phyloP scores from a whole-genome alignment of 2,113 vertebrate genomes.

The Galemys pyrenaicus region DNA sequence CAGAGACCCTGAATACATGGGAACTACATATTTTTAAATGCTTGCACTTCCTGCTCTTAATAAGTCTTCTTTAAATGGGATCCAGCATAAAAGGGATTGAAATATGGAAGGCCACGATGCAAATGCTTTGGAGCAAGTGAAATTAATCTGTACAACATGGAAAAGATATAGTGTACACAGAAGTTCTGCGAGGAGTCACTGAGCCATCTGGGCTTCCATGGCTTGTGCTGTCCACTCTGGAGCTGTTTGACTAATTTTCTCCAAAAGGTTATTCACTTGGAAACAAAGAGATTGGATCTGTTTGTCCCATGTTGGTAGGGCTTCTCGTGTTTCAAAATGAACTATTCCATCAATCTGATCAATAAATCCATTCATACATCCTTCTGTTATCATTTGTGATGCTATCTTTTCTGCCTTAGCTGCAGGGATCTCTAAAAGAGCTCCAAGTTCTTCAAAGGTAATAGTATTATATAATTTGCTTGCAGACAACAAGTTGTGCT shows the following conservation, averaged over 20 bases:
- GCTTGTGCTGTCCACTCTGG: conserved; percentile 98
- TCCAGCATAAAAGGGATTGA: conserved; percentile 65
- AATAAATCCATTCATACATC: conserved; percentile 94
- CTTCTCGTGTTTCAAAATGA: conserved; percentile 99
- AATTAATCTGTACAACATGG: conserved; percentile 36
- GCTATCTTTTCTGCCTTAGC: conserved; percentile 99
- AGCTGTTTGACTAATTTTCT: conserved; percentile 96
- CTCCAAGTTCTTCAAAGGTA: conserved; percentile 98
- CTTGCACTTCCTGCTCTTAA: conserved; percentile 61
- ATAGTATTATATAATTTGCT: conserved; percentile 99
- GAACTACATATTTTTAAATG: conserved; percentile 61
- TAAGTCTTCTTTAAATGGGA: conserved; percentile 57
- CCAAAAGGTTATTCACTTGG: conserved; percentile 98
- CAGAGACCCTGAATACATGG: conserved; percentile 46
- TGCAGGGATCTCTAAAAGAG: conserved; percentile 98
- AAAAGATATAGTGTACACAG: background rate
- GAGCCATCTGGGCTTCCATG: conserved; percentile 98
- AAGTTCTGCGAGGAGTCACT: conserved; percentile 81
- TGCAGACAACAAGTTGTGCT: conserved; percentile 98
- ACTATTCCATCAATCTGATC: conserved; percentile 99
- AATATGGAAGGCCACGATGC: conserved; percentile 42
- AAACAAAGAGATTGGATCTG: conserved; percentile 99
- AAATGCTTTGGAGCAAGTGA: conserved; percentile 65
- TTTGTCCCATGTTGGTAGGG: conserved; percentile 98
- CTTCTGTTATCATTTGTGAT: conserved; percentile 99